Evolutionary conservation across 2,888 invertebrate species (phyloP).

Genomic region (Nomada ferruginata): DNA sequence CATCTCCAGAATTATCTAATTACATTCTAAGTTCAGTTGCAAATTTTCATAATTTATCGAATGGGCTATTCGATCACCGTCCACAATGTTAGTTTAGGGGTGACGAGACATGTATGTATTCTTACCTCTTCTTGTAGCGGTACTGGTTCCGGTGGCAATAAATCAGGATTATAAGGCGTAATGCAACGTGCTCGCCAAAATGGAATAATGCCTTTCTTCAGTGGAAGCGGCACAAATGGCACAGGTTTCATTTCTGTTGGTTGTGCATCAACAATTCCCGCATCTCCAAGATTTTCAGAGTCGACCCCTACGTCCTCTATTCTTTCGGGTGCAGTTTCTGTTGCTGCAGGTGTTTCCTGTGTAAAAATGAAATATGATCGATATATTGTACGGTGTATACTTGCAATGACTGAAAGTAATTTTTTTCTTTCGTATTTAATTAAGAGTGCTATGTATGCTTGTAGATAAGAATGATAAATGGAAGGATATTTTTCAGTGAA

Average conservation of each 20-base stretch:
- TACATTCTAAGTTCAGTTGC: no score
- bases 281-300: constrained; percentile 24
- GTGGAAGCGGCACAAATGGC: constrained; percentile 68
- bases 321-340: background rate
- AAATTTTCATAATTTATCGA: background rate
- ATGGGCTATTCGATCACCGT: no score
- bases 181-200: constrained; percentile 90
- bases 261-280: constrained; percentile 54
- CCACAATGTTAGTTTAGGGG: no score
- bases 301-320: background rate
- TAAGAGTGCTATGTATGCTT: no score
- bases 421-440: no score
- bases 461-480: no score
- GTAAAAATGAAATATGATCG: no score
- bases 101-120: background rate
- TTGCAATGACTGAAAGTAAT: no score
- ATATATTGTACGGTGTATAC: no score
- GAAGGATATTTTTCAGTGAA: no score
- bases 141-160: constrained; percentile 89
- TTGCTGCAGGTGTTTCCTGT: background rate
- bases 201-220: constrained; percentile 82
- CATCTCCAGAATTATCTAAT: no score
- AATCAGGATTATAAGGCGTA: constrained; percentile 88
- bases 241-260: background rate
- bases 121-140: constrained; percentile 85